Conservation (phyloP, 1,140 invertebrate genomes). For the Melitaea cinxia region DNA sequence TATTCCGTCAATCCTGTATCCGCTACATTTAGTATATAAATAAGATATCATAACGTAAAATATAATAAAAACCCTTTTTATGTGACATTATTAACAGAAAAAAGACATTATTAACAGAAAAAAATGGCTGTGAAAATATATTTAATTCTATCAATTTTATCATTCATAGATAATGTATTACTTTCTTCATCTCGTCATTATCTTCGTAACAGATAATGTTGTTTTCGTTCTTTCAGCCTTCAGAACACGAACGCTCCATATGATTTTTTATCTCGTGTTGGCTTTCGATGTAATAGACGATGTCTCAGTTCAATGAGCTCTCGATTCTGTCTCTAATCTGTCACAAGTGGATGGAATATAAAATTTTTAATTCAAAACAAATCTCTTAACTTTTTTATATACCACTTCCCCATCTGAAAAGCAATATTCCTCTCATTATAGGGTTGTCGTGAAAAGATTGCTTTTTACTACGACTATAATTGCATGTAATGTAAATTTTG, state of each 20-base stretch:
- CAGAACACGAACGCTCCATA: conserved; percentile 10
- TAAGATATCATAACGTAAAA: background rate
- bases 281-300: conserved; percentile 7
- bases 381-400: too few relatives aligned
- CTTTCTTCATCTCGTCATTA: conserved; percentile 16
- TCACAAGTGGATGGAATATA: too few relatives aligned
- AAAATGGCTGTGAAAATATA: background rate
- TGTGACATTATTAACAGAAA: background rate
- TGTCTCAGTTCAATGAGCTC: conserved; percentile 8
- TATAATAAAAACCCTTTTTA: too few relatives aligned
- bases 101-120: background rate
- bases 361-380: too few relatives aligned
- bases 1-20: too few relatives aligned
- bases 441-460: too few relatives aligned
- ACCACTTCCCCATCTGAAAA: too few relatives aligned
- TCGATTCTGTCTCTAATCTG: background rate
- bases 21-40: background rate
- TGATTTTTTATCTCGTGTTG: conserved; percentile 20
- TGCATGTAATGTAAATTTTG: too few relatives aligned
- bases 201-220: conserved; percentile 16
- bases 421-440: too few relatives aligned
- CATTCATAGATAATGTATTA: conserved; percentile 2
- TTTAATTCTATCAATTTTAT: conserved; percentile 6
- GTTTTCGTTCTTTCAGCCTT: conserved; percentile 4
- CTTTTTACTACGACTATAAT: too few relatives aligned